Percentiles rank a stretch among this genome's conserved stretches.
These are phyloP conservation scores for Montipora capricornis DNA, from an alignment of 64 coral and sea anemone genomes.

Conservation along the genomic window DNA sequence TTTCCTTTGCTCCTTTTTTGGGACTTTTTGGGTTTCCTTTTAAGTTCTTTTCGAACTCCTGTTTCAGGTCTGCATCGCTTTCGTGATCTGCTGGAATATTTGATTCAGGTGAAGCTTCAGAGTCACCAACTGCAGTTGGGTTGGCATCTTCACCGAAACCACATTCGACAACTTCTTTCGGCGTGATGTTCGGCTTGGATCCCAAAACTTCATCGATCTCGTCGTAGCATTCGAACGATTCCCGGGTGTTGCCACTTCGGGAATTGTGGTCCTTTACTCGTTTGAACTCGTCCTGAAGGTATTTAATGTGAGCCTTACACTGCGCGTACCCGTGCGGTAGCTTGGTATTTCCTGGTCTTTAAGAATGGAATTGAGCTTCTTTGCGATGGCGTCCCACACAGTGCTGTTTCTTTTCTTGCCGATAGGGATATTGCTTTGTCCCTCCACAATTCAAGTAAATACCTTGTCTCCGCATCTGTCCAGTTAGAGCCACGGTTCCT, in stretches of 20 bases:
- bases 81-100: constrained; percentile 30
- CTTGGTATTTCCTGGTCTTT: constrained; percentile 24
- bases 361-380: constrained; percentile 21
- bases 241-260: constrained; percentile 51
- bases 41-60: constrained; percentile 55
- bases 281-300: constrained; percentile 69
- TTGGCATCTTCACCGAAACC: constrained; percentile 61
- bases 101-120: constrained; percentile 8
- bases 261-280: constrained; percentile 40
- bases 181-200: constrained; percentile 52
- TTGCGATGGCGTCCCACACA: constrained; percentile 47
- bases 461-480: constrained; percentile 59
- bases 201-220: constrained; percentile 69
- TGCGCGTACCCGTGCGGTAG: constrained; percentile 60
- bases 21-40: not conserved
- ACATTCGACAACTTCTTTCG: constrained; percentile 21
- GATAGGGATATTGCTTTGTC: constrained; percentile 51
- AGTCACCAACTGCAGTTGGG: not conserved
- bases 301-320: constrained; percentile 34
- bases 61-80: constrained; percentile 42
- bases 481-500: constrained; percentile 46
- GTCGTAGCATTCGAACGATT: constrained; percentile 54
- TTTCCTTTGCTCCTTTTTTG: constrained; percentile 42
- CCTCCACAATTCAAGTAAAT: constrained; percentile 54
- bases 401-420: constrained; percentile 57